Conservation (phyloP, 2,797 vertebrate genomes). For the Garrulus glandarius region DNA sequence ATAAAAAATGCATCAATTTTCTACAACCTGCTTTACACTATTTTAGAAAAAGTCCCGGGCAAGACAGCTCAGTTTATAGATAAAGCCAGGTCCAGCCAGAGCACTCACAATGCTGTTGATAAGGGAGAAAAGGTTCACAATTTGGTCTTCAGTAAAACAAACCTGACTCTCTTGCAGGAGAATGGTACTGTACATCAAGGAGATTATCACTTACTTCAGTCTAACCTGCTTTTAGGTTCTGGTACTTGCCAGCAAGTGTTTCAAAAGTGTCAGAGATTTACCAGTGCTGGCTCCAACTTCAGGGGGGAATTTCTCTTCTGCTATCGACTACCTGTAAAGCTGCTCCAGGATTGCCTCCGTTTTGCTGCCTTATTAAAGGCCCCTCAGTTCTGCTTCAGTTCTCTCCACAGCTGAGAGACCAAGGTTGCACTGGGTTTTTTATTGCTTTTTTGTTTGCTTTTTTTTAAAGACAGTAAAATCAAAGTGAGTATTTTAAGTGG, state of each 20-base stretch:
- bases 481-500: background rate
- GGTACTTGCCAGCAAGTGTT: background rate
- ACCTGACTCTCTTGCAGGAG: background rate
- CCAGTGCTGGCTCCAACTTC: background rate
- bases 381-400: background rate
- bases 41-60: background rate
- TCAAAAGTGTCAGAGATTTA: background rate
- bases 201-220: background rate
- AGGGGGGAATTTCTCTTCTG: background rate
- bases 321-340: background rate
- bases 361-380: background rate
- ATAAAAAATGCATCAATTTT: background rate
- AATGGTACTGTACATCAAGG: background rate
- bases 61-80: background rate
- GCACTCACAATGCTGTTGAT: fast-evolving
- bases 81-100: background rate
- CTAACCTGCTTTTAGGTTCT: background rate
- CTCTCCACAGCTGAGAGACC: background rate
- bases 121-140: background rate
- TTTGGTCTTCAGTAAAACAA: background rate
- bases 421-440: background rate
- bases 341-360: background rate
- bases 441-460: background rate
- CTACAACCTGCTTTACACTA: background rate
- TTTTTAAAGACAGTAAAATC: background rate